A percentile compares a stretch with the other conserved stretches of the same genome.
Conservation (phyloP, 2,113 vertebrate species). For the Pelmatolapia mariae region DNA sequence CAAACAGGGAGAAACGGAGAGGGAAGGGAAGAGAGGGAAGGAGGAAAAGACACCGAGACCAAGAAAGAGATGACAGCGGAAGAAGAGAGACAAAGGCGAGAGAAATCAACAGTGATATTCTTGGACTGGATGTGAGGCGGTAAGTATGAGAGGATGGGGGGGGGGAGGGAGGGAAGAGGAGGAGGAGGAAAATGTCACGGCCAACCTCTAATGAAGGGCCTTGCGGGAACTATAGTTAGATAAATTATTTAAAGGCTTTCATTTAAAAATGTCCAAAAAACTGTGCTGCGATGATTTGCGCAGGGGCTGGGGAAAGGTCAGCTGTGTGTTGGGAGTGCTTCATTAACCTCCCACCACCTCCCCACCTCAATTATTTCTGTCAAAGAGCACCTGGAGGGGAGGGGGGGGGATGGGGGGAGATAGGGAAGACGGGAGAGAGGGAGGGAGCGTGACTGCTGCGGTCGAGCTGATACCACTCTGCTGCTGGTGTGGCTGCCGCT, state of each 20-base stretch:
- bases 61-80: conserved; percentile 15
- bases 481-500: conserved; percentile 15
- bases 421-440: not conserved
- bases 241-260: conserved; percentile 81
- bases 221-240: conserved; percentile 74
- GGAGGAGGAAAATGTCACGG: conserved; percentile 67
- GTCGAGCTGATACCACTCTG: conserved; percentile 45
- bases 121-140: conserved; percentile 59
- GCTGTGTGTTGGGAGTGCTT: conserved; percentile 71
- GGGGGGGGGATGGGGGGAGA: not conserved
- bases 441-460: conserved; percentile 21
- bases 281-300: conserved; percentile 64
- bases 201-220: conserved; percentile 73
- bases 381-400: conserved; percentile 52
- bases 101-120: conserved; percentile 66
- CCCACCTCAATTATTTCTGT: conserved; percentile 71
- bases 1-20: not conserved
- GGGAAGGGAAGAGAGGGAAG: not conserved
- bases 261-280: conserved; percentile 77
- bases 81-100: conserved; percentile 34
- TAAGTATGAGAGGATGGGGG: conserved; percentile 38
- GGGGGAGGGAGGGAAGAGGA: fast-evolving
- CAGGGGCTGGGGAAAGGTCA: conserved; percentile 74
- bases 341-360: conserved; percentile 77
- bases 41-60: not conserved